A percentile compares a stretch with the other conserved stretches of the same genome.
These are phyloP conservation scores for Corynorhinus townsendii DNA, from an alignment of 2,113 vertebrate genomes.

Conservation along the genomic window DNA sequence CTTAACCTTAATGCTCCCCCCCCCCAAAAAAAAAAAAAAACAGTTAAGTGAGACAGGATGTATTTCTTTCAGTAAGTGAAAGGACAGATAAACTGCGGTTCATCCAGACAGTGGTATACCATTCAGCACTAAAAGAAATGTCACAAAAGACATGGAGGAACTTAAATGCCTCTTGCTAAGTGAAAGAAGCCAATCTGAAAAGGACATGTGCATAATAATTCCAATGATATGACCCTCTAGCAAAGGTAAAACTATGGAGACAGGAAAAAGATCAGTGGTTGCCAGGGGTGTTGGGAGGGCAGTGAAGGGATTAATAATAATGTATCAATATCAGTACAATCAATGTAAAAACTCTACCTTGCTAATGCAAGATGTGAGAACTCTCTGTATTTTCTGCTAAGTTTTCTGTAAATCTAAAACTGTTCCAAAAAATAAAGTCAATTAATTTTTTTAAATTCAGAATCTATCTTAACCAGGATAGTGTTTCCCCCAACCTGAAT, in stretches of 20 bases:
- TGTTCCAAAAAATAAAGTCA: not conserved
- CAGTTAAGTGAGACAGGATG: accelerated
- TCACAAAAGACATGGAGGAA: not conserved
- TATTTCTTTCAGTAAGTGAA: not conserved
- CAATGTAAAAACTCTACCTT: accelerated
- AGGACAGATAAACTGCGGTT: accelerated
- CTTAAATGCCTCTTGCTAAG: accelerated
- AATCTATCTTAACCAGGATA: not conserved
- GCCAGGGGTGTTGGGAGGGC: accelerated
- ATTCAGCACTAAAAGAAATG: not conserved
- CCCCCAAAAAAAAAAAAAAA: not conserved
- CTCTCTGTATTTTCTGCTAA: not conserved
- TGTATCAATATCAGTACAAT: accelerated
- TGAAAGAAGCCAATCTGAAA: not conserved
- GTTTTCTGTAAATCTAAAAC: not conserved
- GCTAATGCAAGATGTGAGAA: accelerated
- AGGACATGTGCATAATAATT: accelerated
- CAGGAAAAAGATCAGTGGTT: not conserved
- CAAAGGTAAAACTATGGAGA: not conserved
- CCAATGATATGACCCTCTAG: not conserved
- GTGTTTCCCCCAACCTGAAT: not conserved
- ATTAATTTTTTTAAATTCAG: not conserved
- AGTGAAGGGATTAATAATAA: no score
- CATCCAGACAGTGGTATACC: accelerated
- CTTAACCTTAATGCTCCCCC: not conserved